Percentiles rank a stretch among this genome's conserved stretches.
Conservation (phyloP, 2,888 invertebrate species). For the Andrena hattorfiana region DNA sequence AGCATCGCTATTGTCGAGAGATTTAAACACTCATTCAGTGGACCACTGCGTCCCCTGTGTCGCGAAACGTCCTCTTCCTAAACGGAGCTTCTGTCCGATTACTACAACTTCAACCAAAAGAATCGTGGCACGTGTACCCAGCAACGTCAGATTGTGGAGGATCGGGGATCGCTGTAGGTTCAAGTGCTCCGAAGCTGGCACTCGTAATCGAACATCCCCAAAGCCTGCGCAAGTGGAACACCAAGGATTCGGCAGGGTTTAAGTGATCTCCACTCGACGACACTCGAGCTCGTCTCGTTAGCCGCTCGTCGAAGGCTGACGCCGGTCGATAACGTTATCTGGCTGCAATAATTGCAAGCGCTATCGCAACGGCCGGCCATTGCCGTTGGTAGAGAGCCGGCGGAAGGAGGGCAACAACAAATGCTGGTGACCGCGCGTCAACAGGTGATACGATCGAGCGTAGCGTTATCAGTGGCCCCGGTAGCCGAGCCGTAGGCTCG, state of each 20-base stretch:
- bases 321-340: conserved; percentile 59
- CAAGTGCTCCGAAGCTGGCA: too few species aligned
- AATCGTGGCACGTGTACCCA: too few species aligned
- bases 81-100: too few species aligned
- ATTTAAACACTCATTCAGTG: too few species aligned
- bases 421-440: conserved; percentile 35
- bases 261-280: conserved; percentile 4
- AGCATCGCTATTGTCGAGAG: too few species aligned
- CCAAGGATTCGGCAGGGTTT: neutral
- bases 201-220: too few species aligned
- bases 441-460: conserved; percentile 49
- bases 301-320: conserved; percentile 34
- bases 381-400: conserved; percentile 25
- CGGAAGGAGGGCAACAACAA: neutral
- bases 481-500: neutral
- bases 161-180: too few species aligned
- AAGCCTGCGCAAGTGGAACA: neutral
- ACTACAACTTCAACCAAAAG: too few species aligned
- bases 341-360: conserved; percentile 36
- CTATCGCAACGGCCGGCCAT: conserved; percentile 17
- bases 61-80: too few species aligned
- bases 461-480: conserved; percentile 2
- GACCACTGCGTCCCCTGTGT: too few species aligned
- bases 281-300: conserved; percentile 38
- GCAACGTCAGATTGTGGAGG: too few species aligned